Evolutionary conservation across 2,888 invertebrate genomes (phyloP), one percentile per base, ranked within the genome.

Genomic region (Amphipyra tragopoginis): DNA sequence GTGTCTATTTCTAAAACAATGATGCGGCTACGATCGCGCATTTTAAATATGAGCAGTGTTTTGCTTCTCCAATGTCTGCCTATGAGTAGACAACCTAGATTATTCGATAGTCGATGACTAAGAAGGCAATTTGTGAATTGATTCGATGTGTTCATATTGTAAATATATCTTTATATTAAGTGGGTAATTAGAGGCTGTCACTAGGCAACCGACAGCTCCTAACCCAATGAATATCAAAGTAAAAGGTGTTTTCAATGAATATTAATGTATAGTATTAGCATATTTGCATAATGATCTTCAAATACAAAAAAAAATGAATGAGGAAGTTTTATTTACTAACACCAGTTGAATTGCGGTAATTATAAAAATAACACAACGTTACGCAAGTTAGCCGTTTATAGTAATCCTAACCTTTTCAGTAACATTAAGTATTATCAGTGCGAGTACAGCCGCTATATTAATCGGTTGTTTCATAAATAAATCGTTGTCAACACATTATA

Each of bases 391-490:
- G 26, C 10, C 33, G n/a, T 33, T 51, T 39, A 49, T 21, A 36
- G 39, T 44, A 40, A 40, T 9, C 38, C n/a, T 0, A 56, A 49
- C 36, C 4, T 10, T 56, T 61, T 44, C 40, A 55, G 15, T 49
- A 26, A 44, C 52, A 15, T 61, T 26, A 21, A 54, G 29, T 51
- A 21, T 29, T 47, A 71, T 49, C 70, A 75, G 45, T 65, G 39
- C 45, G 11, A 47, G 33, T 45, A 52, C 52, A 58, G 54, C 62
- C 53, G 52, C 45, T 59, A 50, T 10, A 55, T 62, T 62, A 74
- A 65, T 65, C 55, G 53, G 48, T 54, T 52, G 65, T 69, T 74
- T 70, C 54, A 70, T 65, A 64, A 77, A 78, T 74, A 74, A 80
- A 77, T 65, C 62, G 75, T 72, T 56, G 39, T 60, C 56, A 75